phyloP scores from a whole-genome alignment of 2,888 invertebrate species.

The Calameuta pallipes region DNA sequence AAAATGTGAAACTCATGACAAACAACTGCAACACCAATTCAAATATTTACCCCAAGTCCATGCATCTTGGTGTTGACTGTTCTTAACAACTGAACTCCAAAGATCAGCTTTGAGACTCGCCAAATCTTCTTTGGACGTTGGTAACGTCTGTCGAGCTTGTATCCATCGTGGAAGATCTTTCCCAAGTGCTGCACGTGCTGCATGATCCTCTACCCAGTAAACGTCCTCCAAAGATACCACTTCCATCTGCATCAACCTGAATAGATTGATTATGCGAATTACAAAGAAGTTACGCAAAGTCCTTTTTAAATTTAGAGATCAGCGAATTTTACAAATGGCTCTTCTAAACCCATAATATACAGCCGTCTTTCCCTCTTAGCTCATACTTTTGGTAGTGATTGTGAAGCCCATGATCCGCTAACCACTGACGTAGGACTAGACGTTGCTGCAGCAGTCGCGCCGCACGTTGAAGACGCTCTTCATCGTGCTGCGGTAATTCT shows the following conservation, averaged over 20 bases:
- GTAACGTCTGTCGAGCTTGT: conserved; percentile 82
- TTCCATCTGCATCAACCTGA: conserved; percentile 80
- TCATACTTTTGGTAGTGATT: conserved; percentile 77
- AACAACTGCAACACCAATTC: neutral
- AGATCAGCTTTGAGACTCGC: conserved; percentile 83
- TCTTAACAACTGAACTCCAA: conserved; percentile 88
- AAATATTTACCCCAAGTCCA: conserved; percentile 83
- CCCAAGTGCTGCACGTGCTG: conserved; percentile 80
- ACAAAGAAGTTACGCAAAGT: neutral
- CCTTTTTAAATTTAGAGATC: neutral
- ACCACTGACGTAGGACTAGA: conserved; percentile 87
- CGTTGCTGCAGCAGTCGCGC: conserved; percentile 85
- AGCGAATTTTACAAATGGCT: neutral
- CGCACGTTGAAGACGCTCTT: conserved; percentile 84
- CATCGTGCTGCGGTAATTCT: conserved; percentile 85
- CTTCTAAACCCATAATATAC: neutral
- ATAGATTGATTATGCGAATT: conserved; percentile 5
- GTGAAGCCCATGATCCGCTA: conserved; percentile 79
- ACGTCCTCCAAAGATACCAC: conserved; percentile 90
- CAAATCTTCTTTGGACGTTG: conserved; percentile 83
- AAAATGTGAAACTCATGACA: neutral
- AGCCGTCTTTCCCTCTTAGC: neutral
- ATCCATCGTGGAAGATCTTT: conserved; percentile 86
- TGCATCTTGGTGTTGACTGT: conserved; percentile 87
- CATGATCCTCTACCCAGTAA: conserved; percentile 88